A percentile compares a stretch with the other conserved stretches of the same genome.
phyloP scores from a whole-genome alignment of 1,140 invertebrate species.

The Pteromalus puparum region DNA sequence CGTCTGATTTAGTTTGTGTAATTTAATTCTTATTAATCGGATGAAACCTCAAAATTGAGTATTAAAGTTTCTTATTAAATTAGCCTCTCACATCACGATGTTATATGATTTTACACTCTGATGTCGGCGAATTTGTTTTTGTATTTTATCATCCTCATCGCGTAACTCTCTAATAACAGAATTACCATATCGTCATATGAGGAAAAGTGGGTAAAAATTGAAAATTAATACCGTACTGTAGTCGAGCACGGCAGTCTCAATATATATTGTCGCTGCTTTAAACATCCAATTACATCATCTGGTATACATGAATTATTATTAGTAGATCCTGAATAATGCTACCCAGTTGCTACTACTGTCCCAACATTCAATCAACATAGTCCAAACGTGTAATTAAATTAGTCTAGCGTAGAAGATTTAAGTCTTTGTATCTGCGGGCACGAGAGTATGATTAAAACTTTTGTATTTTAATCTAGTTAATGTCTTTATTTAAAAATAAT shows the following conservation, averaged over 20 bases:
- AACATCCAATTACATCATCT: not conserved
- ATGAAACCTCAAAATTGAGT: conserved; percentile 48
- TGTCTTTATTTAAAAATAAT: too few relatives aligned
- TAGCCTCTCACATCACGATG: conserved; percentile 21
- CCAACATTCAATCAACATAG: not conserved
- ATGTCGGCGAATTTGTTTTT: not conserved
- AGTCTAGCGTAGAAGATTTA: not conserved
- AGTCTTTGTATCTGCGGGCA: too few relatives aligned
- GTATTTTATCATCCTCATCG: not conserved
- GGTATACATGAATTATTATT: not conserved
- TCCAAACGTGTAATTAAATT: not conserved
- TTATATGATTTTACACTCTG: conserved; percentile 26
- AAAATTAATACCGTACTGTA: too few relatives aligned
- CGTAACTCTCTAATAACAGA: not conserved
- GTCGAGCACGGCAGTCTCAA: not conserved
- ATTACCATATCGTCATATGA: not conserved
- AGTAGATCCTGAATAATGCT: not conserved
- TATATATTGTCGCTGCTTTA: not conserved
- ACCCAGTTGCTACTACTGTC: not conserved
- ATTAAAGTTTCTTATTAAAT: conserved; percentile 42
- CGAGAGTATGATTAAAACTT: too few relatives aligned
- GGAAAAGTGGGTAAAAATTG: not conserved
- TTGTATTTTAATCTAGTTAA: too few relatives aligned
- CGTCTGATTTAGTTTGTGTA: conserved; percentile 21
- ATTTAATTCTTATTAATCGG: conserved; percentile 45